Conservation (phyloP, 2,113 vertebrate genomes). For the Phaetusa simplex region DNA sequence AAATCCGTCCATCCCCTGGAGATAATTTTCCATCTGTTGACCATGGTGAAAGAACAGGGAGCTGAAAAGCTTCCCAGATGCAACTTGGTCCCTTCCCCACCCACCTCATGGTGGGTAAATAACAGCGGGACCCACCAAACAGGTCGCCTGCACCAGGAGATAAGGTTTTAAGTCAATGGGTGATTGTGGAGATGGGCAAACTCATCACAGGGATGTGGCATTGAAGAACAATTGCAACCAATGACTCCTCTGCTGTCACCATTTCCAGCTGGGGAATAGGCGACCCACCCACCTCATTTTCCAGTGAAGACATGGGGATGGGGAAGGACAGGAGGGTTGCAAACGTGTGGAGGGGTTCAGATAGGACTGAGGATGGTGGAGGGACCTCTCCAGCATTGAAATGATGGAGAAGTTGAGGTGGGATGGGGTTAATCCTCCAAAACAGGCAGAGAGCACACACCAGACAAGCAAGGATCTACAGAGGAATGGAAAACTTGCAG, state of each 20-base stretch:
- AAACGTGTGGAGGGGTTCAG: fast-evolving
- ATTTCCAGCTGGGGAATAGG: background rate
- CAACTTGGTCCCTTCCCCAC: background rate
- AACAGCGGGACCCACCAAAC: background rate
- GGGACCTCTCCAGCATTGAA: too few relatives aligned
- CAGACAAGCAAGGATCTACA: background rate
- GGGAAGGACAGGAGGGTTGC: background rate
- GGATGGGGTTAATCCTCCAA: background rate
- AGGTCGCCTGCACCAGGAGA: background rate
- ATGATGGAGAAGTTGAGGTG: background rate
- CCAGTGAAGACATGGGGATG: background rate
- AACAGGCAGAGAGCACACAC: background rate
- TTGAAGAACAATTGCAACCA: background rate
- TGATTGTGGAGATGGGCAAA: fast-evolving
- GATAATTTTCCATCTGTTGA: background rate
- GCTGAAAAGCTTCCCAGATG: background rate
- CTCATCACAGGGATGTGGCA: fast-evolving
- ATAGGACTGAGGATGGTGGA: background rate
- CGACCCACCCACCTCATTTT: background rate
- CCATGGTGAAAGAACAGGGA: fast-evolving
- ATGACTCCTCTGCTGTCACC: background rate
- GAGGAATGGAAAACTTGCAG: background rate
- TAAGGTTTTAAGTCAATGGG: background rate
- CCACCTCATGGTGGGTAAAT: background rate
- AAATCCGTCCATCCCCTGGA: background rate